These are phyloP conservation scores for Microctenopoma lineatum DNA, from an alignment of 2,797 vertebrate species.

Conservation along the genomic window DNA sequence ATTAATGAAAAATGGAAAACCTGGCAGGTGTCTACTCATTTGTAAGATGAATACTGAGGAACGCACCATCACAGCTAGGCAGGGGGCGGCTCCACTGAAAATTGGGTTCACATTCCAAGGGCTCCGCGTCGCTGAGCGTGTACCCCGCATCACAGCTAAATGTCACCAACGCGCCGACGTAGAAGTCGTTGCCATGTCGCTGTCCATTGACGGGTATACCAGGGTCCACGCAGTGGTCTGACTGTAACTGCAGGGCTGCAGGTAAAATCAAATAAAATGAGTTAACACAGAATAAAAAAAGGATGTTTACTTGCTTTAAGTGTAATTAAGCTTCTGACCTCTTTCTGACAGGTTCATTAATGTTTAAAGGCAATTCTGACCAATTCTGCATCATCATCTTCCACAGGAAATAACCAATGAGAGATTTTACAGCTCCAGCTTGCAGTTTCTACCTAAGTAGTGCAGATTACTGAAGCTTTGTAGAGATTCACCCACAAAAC, in stretches of 20 bases:
- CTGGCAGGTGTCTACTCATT: slow-evolving; percentile 48
- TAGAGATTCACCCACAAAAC: slow-evolving; percentile 51
- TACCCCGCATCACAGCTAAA: slow-evolving; percentile 97
- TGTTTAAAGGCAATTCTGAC: slow-evolving; percentile 31
- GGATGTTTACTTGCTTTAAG: background rate
- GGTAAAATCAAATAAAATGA: background rate
- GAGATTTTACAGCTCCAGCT: slow-evolving; percentile 24
- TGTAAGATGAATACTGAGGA: slow-evolving; percentile 62
- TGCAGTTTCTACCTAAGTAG: slow-evolving; percentile 38
- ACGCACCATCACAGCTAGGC: slow-evolving; percentile 95
- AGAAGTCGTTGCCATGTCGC: slow-evolving; percentile 96
- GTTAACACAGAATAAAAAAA: slow-evolving; percentile 6
- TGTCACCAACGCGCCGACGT: slow-evolving; percentile 94
- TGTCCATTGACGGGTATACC: slow-evolving; percentile 97
- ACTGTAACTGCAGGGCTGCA: slow-evolving; percentile 93
- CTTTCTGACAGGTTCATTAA: slow-evolving; percentile 29
- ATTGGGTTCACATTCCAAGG: slow-evolving; percentile 97
- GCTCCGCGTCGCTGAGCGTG: slow-evolving; percentile 90
- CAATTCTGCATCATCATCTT: slow-evolving; percentile 34
- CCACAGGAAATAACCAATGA: slow-evolving; percentile 36
- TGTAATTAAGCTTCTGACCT: slow-evolving; percentile 14
- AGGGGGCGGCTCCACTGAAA: slow-evolving; percentile 98
- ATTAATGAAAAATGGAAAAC: slow-evolving; percentile 44
- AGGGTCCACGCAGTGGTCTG: slow-evolving; percentile 96
- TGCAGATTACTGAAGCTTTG: slow-evolving; percentile 65